These are phyloP conservation scores for Metallyticus violacea DNA, from an alignment of 2,888 invertebrate genomes.

Conservation along the genomic window DNA sequence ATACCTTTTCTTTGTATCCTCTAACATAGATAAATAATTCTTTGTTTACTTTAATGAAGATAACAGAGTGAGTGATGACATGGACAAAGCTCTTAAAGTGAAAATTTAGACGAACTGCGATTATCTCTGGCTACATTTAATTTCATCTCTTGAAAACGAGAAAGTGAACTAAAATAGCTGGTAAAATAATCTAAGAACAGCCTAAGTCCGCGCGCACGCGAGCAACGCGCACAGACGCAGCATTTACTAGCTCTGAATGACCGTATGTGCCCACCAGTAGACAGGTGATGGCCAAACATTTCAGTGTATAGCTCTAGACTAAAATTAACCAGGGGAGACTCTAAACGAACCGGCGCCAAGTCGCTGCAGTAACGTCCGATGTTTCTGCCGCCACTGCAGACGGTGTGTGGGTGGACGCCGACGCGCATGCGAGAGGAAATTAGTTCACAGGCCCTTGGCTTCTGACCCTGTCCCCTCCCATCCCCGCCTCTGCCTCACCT, in stretches of 20 bases:
- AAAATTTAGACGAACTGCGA: no score
- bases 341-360: not conserved
- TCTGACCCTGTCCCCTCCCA: not conserved
- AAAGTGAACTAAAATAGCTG: not conserved
- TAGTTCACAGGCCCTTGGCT: not conserved
- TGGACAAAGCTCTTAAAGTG: no score
- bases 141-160: no score
- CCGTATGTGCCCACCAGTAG: not conserved
- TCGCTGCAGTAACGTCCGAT: not conserved
- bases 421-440: not conserved
- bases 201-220: not conserved
- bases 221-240: not conserved
- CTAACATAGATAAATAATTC: no score
- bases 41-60: no score
- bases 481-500: no score
- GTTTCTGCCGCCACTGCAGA: not conserved
- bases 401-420: not conserved
- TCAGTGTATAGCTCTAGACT: not conserved
- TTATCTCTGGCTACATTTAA: not conserved
- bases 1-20: no score
- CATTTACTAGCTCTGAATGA: not conserved
- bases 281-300: no score
- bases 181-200: not conserved
- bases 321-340: not conserved
- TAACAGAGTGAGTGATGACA: no score